Conservation (phyloP, 2,797 vertebrate genomes). For the Enteromius radiatus region DNA sequence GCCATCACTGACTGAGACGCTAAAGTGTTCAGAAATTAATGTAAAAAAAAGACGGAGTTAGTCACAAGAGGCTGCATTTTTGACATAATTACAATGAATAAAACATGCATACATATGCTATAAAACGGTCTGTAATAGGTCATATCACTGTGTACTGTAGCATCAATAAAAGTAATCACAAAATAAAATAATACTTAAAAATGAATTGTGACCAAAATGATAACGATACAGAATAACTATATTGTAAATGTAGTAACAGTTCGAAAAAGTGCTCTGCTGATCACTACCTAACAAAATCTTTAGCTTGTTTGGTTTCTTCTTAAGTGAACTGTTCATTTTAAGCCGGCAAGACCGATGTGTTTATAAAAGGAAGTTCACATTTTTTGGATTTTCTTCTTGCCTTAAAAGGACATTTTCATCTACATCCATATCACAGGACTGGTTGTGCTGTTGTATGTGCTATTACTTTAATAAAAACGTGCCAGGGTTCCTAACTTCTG, state of each 20-base stretch:
- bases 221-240: not conserved
- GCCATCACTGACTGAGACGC: constrained; percentile 58
- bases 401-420: not conserved
- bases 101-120: not conserved
- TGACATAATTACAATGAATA: not conserved
- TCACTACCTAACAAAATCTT: not conserved
- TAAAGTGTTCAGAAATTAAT: constrained; percentile 37
- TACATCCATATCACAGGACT: not conserved
- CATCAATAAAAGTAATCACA: not conserved
- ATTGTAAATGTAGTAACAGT: not conserved
- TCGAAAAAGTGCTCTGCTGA: no score
- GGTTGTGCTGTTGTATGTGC: not conserved
- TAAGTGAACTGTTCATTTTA: not conserved
- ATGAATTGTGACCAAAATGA: not conserved
- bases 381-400: not conserved
- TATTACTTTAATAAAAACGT: not conserved
- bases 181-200: not conserved
- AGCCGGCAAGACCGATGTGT: not conserved
- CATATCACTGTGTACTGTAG: no score
- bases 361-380: not conserved
- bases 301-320: not conserved
- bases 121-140: not conserved
- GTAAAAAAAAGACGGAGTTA: not conserved
- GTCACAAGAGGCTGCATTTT: not conserved
- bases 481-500: not conserved